Base-by-base conservation (phyloP, 1,140 invertebrate genomes). In the Heliconius melpomene region DNA sequence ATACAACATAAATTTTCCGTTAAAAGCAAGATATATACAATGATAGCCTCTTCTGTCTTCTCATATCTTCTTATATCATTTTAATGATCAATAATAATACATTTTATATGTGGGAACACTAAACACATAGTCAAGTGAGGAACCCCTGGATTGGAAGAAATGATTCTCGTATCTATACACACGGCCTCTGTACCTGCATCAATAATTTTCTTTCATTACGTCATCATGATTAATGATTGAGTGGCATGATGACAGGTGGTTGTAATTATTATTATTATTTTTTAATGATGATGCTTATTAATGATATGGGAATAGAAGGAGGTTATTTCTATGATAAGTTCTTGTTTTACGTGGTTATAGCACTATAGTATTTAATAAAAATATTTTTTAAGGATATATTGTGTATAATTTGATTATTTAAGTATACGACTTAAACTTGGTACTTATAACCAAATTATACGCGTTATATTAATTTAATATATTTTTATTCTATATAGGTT, bases 91-190 rank as follows among this genome's bases (percentile, higher is more conserved):
- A 82, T 93, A 88, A 88, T 94, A 94, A 82, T 93, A 94, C 93
- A 94, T 94, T 91, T 88, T 93, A 86, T 94, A 94, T 77, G 90
- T 93, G 74, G 93, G 93, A 50, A 93, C 93, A 85, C 93, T 93
- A 89, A 94, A 94, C 79, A 94, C 90, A 90, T 94, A 94, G 88
- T 93, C 92, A 85, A 94, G 82, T 77, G 91, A 88, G 40, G 88
- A 85, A 85, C 93, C 93, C 82, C 92, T 86, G 76, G 92, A 88
- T 87, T 93, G 88, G 93, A 93, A 94, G 91, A 94, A 94, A 93
- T 94, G 93, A 87, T 93, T 94, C 88, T 94, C 92, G 93, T 94
- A 94, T 90, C 88, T 89, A 94, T 94, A 94, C n/a, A 93, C 92
- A 83, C 93, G 92, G 84, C 92, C 92, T 89, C 91, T 93, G 93